A percentile compares a stretch with the other conserved stretches of the same genome.
Conservation (phyloP, 2,797 vertebrate species). For the Nyctalus aviator region DNA sequence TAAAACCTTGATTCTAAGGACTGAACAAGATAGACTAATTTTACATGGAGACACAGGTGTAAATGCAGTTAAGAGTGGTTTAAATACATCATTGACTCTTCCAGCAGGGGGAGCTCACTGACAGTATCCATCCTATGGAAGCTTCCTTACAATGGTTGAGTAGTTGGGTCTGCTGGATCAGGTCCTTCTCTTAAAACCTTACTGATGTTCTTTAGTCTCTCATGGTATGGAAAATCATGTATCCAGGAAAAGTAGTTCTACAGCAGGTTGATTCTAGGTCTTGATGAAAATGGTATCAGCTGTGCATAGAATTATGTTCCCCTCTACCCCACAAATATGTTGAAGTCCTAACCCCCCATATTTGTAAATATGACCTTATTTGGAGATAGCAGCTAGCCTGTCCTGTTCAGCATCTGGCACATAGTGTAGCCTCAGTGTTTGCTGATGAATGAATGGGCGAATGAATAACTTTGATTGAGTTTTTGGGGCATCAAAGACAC, state of each 20-base stretch:
- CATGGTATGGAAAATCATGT: background rate
- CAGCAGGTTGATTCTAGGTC: too few species aligned
- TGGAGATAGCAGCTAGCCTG: background rate
- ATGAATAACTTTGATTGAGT: background rate
- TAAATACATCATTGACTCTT: background rate
- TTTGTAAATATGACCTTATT: conserved; percentile 6
- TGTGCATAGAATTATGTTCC: background rate
- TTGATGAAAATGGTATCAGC: background rate
- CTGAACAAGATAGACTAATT: background rate
- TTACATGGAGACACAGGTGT: background rate
- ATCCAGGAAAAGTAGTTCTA: too few species aligned
- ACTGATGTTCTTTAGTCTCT: background rate
- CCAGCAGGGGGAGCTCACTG: conserved; percentile 35
- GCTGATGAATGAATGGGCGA: background rate
- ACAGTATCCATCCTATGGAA: background rate
- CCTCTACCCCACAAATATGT: background rate
- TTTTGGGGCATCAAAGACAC: background rate
- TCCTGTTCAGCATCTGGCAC: background rate
- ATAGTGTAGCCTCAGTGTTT: background rate
- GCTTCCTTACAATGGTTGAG: background rate
- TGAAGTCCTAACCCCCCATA: background rate
- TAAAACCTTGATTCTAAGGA: conserved; percentile 10
- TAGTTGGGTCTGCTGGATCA: background rate
- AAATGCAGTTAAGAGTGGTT: background rate
- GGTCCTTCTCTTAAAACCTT: background rate